Evolutionary conservation across 2,113 vertebrate species (phyloP), one percentile per base, ranked within the genome.

Genomic region (Lanius ludovicianus): DNA sequence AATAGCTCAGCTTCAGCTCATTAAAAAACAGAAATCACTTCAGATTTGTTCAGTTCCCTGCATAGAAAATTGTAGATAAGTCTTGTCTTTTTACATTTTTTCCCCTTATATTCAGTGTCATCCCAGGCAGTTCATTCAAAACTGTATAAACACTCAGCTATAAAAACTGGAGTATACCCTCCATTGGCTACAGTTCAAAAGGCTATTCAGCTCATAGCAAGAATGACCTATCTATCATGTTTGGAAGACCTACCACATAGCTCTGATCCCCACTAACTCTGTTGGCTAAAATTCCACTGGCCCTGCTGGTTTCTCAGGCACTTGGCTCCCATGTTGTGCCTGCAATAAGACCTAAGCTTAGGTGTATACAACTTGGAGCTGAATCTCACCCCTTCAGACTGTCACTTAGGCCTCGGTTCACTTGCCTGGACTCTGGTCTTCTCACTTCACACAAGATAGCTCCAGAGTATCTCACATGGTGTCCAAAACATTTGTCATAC

Each of bases 141-240:
- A 63, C 2, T 63, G 3, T 37, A 22, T 11, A 80, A 49, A 10
- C n/a, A 71, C 7, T n/a, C 23, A 46, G 22, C n/a, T 67, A 8
- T 53, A 59, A 63, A 79, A 63, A 52, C 31, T 67, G 39, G 20
- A 73, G 10, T 39, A 63, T 42, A 10, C 8, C 27, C 6, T 47
- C 41, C 8, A 2, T 35, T 59, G 46, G 14, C 50, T 33, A 44
- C 27, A 2, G 20, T 37, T 15, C 14, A 79, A 22, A 75, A 57
- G 83, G 35, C 11, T n/a, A 13, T 47, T 84, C 24, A 81, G 21
- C 46, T 81, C 7, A 9, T 25, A 70, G 42, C 4, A 53, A 67
- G 52, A 60, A 46, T 2, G 4, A 50, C 17, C 37, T 37, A 10
- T 39, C 9, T 59, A 12, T 56, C 44, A 25, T 1, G 0, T 8